Conservation (phyloP, 2,888 invertebrate species). For the Pachymerium ferrugineum region DNA sequence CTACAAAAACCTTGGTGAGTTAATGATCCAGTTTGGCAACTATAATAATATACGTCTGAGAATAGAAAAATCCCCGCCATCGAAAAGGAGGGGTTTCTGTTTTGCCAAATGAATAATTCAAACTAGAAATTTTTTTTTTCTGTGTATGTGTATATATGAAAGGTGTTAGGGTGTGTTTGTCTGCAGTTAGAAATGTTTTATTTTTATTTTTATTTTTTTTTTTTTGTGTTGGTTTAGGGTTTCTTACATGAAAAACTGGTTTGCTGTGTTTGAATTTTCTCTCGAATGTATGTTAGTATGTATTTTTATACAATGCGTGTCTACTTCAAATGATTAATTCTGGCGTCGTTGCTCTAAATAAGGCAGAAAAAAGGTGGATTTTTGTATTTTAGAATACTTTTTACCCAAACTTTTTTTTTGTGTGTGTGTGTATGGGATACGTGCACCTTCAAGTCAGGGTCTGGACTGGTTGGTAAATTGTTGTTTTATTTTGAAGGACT, state of each 20-base stretch:
- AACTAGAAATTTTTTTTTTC: not conserved
- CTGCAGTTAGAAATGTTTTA: not conserved
- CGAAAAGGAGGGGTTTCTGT: too few species aligned
- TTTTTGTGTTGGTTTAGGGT: too few species aligned
- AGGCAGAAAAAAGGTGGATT: too few species aligned
- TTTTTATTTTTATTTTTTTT: too few species aligned
- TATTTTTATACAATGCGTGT: not conserved
- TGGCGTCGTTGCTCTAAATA: not conserved
- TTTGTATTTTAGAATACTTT: not conserved
- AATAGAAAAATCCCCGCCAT: too few species aligned
- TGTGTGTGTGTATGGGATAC: not conserved
- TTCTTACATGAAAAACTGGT: not conserved
- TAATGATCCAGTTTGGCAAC: too few species aligned
- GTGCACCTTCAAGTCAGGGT: too few species aligned
- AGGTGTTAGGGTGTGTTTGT: slow-evolving; percentile 8
- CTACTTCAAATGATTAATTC: not conserved
- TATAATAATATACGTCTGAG: too few species aligned
- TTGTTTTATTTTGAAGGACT: too few species aligned
- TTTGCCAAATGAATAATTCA: too few species aligned
- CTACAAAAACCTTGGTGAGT: too few species aligned
- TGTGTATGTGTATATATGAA: not conserved
- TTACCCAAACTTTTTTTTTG: not conserved
- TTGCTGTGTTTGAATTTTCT: not conserved
- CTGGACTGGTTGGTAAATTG: too few species aligned
- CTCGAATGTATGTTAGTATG: not conserved